Conservation (phyloP, 2,113 vertebrate species). For the Campylorhamphus procurvoides region DNA sequence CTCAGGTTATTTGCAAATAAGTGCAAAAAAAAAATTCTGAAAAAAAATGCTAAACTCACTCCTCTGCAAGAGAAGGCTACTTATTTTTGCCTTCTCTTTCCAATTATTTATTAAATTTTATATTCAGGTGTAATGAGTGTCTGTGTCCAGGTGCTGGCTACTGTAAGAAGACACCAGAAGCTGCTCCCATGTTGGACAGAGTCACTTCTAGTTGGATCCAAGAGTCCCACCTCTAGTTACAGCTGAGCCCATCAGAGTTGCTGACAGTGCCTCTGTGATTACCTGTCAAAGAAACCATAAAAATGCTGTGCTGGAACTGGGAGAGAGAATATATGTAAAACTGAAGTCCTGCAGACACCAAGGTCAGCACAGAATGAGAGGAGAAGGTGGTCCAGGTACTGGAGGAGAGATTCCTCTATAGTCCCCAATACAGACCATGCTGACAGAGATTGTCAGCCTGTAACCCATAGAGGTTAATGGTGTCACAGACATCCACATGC, state of each 20-base stretch:
- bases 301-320: background rate
- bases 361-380: background rate
- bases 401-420: background rate
- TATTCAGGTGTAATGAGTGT: background rate
- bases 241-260: background rate
- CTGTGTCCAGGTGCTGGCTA: background rate
- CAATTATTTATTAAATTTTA: background rate
- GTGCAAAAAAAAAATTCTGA: background rate
- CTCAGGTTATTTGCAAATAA: background rate
- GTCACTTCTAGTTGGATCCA: background rate
- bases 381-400: background rate
- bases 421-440: background rate
- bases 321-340: background rate
- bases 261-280: background rate
- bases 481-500: background rate
- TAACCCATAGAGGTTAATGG: background rate
- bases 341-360: background rate
- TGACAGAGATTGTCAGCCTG: background rate
- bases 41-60: background rate
- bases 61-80: background rate
- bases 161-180: background rate
- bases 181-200: background rate
- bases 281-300: background rate
- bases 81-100: background rate
- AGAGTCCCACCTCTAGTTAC: background rate